phyloP scores from a whole-genome alignment of 2,888 invertebrate genomes.

The Xanthia togata region DNA sequence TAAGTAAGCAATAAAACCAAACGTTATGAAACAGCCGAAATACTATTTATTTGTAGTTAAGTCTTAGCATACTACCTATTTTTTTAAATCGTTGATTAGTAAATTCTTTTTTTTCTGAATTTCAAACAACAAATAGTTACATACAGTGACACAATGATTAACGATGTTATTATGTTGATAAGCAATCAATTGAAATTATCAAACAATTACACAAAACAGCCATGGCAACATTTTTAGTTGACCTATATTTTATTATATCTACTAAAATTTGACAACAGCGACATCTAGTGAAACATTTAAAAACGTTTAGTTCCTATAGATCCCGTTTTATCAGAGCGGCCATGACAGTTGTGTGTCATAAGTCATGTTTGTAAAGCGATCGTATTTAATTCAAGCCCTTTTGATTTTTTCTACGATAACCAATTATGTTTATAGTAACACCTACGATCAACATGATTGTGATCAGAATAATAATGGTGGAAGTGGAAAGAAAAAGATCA shows the following conservation, averaged over 20 bases:
- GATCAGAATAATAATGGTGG: not conserved
- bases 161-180: too few species aligned
- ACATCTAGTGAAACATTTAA: slow-evolving; percentile 22
- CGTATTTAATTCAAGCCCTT: not conserved
- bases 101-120: not conserved
- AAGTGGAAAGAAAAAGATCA: not conserved
- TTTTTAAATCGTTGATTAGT: not conserved
- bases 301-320: slow-evolving; percentile 25
- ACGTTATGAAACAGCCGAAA: not conserved
- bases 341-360: not conserved
- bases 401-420: not conserved
- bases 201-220: not conserved
- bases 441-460: not conserved
- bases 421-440: too few species aligned
- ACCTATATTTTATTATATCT: not conserved
- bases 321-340: slow-evolving; percentile 21
- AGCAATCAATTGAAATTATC: not conserved
- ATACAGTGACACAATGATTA: too few species aligned
- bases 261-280: slow-evolving; percentile 5
- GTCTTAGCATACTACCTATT: too few species aligned
- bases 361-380: not conserved
- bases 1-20: not conserved
- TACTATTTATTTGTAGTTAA: not conserved
- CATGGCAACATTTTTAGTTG: not conserved
- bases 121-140: too few species aligned